Evolutionary conservation across 2,888 invertebrate genomes (phyloP).

Genomic region (Drosophila nr. perissopoda): DNA sequence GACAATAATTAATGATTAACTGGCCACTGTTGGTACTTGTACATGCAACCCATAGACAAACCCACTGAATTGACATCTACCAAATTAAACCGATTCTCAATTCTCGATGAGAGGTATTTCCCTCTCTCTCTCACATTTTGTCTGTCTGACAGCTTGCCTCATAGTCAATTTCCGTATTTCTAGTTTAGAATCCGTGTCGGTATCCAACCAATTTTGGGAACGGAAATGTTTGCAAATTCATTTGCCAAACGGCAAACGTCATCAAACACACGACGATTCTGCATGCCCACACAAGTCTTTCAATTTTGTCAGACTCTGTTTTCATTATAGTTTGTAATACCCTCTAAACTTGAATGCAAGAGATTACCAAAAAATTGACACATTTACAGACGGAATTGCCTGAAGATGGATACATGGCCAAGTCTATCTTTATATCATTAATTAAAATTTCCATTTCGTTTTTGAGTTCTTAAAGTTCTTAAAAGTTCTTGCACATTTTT

Average conservation of each 20-base stretch:
- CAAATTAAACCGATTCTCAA: slow-evolving; percentile 65
- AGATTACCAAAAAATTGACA: not conserved
- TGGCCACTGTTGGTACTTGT: slow-evolving; percentile 19
- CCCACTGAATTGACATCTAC: slow-evolving; percentile 51
- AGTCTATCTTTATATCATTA: not conserved
- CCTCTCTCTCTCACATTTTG: not conserved
- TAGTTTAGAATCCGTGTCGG: slow-evolving; percentile 53
- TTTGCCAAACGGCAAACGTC: slow-evolving; percentile 76
- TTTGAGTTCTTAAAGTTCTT: no score
- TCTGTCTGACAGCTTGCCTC: slow-evolving; percentile 1
- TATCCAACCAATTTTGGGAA: slow-evolving; percentile 61
- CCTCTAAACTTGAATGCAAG: slow-evolving; percentile 8
- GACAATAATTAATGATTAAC: slow-evolving; percentile 73
- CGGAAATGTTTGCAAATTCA: slow-evolving; percentile 79
- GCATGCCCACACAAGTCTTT: slow-evolving; percentile 1
- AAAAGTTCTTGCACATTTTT: no score
- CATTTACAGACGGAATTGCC: not conserved
- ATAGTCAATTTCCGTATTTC: slow-evolving; percentile 54
- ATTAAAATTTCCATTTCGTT: not conserved
- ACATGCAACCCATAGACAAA: not conserved
- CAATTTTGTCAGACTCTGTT: slow-evolving; percentile 16
- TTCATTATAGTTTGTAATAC: slow-evolving; percentile 46
- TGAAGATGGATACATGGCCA: not conserved
- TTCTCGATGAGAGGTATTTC: not conserved
- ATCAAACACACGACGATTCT: slow-evolving; percentile 62